These are phyloP conservation scores for Ammodramus savannarum DNA, from an alignment of 2,113 vertebrate genomes.

Conservation along the genomic window DNA sequence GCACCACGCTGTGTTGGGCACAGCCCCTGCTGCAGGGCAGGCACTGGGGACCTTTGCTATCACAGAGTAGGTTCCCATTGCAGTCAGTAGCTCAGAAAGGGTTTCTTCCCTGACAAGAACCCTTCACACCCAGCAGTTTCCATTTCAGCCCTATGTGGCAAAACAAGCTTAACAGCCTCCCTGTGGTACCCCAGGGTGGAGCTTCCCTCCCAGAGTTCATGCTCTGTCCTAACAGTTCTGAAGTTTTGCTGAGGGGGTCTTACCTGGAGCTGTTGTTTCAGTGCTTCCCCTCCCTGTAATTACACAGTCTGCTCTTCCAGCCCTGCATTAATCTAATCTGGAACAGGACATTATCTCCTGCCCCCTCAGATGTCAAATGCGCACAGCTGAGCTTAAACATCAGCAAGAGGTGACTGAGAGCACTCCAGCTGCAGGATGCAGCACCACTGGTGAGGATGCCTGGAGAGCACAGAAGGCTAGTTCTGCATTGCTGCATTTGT, in stretches of 20 bases:
- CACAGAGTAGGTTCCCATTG: background rate
- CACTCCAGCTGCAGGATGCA: too few relatives aligned
- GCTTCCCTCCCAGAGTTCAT: background rate
- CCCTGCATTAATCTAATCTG: background rate
- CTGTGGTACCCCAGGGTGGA: background rate
- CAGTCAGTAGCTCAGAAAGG: background rate
- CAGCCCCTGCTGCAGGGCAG: background rate
- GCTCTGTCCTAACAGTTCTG: background rate
- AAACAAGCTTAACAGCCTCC: background rate
- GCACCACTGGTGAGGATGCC: too few relatives aligned
- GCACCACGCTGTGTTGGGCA: fast-evolving
- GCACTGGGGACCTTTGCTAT: background rate
- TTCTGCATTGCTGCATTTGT: too few relatives aligned
- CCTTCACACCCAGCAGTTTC: fast-evolving
- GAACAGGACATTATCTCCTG: background rate
- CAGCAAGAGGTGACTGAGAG: too few relatives aligned
- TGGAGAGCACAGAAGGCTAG: too few relatives aligned
- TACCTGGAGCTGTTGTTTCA: background rate
- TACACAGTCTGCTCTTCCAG: background rate
- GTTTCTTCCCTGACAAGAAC: background rate
- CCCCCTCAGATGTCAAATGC: background rate
- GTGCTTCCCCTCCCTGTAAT: background rate
- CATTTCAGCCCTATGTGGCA: background rate
- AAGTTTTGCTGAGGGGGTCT: background rate
- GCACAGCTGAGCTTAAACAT: too few relatives aligned